Evolutionary conservation across 2,888 invertebrate genomes (phyloP), one percentile per base, ranked within the genome.

Genomic region (Scaptomyza caliginosa): DNA sequence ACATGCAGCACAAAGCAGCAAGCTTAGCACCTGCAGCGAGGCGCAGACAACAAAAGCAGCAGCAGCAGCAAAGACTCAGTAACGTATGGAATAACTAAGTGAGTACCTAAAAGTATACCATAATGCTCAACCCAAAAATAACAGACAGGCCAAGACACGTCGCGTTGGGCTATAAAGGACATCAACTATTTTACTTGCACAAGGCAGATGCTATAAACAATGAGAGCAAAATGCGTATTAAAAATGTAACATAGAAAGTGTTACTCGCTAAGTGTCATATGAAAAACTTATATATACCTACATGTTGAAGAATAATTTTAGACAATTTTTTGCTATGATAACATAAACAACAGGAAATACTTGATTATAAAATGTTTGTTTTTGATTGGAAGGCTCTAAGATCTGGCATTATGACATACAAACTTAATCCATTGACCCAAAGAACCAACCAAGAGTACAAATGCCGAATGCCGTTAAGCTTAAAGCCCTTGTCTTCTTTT

Each of bases 11-110:
- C 42, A 67, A 52, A 56, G 59, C 39, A 38, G 52, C 62, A 68
- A 65, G 71, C 75, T 77, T 82, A 82, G 63, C 82, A 82, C 77
- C 82, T 82, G 84, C 71, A 79, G 55, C 57, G 45, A 66, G 67
- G 63, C 67, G 64, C 66, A 59, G 65, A 78, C 73, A 82, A 50
- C 49, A 26, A 49, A 10, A 52, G 17, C 36, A 36, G 7, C 23
- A 52, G 17, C 36, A 36, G 7, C 23, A 36, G 17, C 49, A 74
- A 59, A 67, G 62, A 58, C 58, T 51, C 64, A 74, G 72, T 67
- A 65, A 79, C 80, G 80, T 58, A 66, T 67, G 67, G 80, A 77
- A 81, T 81, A 82, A 59, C 70, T 80, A 81, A 81, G 73, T 75
- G 67, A 72, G 72, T 68, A 56, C 17, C 64, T 59, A 45, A 54